Conservation (phyloP, 2,113 vertebrate genomes). For the Nansenia antarctica region DNA sequence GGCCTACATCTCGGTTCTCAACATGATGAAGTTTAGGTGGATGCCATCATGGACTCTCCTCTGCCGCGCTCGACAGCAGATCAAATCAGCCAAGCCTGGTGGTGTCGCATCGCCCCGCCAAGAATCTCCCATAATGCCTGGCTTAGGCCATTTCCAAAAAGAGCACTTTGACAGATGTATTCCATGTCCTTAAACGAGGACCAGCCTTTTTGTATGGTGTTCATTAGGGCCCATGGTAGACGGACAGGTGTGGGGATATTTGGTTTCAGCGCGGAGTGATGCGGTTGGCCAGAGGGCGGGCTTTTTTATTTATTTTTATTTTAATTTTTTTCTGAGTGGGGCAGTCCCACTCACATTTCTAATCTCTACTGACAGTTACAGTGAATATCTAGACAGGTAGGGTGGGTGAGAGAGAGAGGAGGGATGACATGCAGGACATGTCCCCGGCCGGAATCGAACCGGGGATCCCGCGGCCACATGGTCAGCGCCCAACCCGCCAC, state of each 20-base stretch:
- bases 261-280: neutral
- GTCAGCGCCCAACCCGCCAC: too few species aligned
- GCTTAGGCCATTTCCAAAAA: neutral
- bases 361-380: too few species aligned
- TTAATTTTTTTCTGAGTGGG: too few species aligned
- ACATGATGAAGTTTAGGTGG: neutral
- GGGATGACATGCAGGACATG: too few species aligned
- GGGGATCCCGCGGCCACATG: too few species aligned
- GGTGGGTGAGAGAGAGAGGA: too few species aligned
- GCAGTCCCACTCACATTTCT: too few species aligned
- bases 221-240: neutral
- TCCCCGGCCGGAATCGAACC: too few species aligned
- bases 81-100: neutral
- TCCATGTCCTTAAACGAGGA: neutral
- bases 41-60: neutral
- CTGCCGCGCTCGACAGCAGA: neutral
- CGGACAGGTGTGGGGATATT: neutral
- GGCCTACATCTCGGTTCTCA: too few species aligned
- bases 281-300: neutral
- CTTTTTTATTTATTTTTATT: too few species aligned
- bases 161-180: slow-evolving; percentile 3
- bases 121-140: neutral
- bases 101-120: neutral
- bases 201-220: neutral
- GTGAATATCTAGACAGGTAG: too few species aligned